phyloP scores from a whole-genome alignment of 2,888 invertebrate species.

The Drosophila paramelanica region DNA sequence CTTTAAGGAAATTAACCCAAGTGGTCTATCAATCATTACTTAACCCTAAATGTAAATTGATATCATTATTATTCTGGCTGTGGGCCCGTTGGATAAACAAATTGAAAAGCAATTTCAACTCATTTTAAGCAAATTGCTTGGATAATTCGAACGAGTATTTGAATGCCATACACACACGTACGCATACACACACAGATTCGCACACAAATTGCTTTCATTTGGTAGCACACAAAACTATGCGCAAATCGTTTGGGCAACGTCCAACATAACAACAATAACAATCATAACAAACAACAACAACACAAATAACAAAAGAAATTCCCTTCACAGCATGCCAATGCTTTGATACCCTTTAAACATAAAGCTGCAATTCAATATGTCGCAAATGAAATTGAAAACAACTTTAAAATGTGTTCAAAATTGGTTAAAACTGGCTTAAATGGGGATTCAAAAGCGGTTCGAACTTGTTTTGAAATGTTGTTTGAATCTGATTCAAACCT shows the following conservation, averaged over 20 bases:
- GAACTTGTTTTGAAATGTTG: neutral
- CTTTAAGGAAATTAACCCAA: neutral
- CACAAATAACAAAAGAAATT: conserved; percentile 6
- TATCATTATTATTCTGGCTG: conserved; percentile 24
- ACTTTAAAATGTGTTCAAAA: too few relatives aligned
- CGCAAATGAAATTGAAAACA: too few relatives aligned
- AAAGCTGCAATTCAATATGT: neutral
- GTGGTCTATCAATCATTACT: conserved; percentile 4
- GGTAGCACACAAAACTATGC: conserved; percentile 26
- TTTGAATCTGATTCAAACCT: neutral
- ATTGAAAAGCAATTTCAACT: conserved; percentile 65
- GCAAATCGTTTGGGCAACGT: conserved; percentile 14
- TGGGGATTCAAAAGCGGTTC: too few relatives aligned
- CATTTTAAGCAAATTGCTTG: conserved; percentile 71
- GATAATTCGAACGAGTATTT: conserved; percentile 58
- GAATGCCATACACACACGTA: conserved; percentile 20
- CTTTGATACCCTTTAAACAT: conserved; percentile 32
- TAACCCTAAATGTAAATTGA: conserved; percentile 16
- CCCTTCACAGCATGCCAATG: neutral
- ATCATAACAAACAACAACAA: conserved; percentile 26
- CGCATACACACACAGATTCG: neutral
- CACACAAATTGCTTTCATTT: conserved; percentile 22
- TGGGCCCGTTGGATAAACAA: conserved; percentile 23
- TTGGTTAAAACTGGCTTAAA: too few relatives aligned
- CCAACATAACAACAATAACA: conserved; percentile 36